A percentile compares a stretch with the other conserved stretches of the same genome.
These are phyloP conservation scores for Papilio aristodemus DNA, from an alignment of 1,140 invertebrate genomes.

Conservation along the genomic window DNA sequence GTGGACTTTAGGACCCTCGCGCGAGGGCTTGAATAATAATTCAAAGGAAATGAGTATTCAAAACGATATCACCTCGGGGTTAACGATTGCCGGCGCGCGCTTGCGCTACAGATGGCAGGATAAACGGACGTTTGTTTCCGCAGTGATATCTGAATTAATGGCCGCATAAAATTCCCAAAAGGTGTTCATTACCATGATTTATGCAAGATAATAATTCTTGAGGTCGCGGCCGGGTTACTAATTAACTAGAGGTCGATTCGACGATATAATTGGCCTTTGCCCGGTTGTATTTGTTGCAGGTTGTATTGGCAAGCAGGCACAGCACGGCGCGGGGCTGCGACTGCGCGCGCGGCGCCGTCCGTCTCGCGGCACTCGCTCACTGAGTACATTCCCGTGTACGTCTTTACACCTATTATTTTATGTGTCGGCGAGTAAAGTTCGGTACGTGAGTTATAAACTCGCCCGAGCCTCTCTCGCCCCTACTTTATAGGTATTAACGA, in stretches of 20 bases:
- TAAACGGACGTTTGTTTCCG: slow-evolving; percentile 79
- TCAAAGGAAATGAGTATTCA: slow-evolving; percentile 76
- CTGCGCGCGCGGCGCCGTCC: slow-evolving; percentile 55
- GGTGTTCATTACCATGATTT: slow-evolving; percentile 80
- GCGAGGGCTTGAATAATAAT: slow-evolving; percentile 74
- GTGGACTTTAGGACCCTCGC: slow-evolving; percentile 61
- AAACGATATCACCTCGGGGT: slow-evolving; percentile 80
- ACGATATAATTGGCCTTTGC: neutral
- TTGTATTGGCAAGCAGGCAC: neutral
- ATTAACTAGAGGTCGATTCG: slow-evolving; percentile 36
- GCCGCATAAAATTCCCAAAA: slow-evolving; percentile 75
- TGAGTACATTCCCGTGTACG: slow-evolving; percentile 80
- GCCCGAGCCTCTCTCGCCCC: slow-evolving; percentile 77
- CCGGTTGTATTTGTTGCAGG: neutral
- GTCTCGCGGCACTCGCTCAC: slow-evolving; percentile 70
- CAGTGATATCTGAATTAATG: slow-evolving; percentile 80
- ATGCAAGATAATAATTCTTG: slow-evolving; percentile 76
- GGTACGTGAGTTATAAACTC: slow-evolving; percentile 81
- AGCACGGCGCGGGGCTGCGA: neutral
- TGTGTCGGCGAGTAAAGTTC: slow-evolving; percentile 80
- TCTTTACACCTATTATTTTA: slow-evolving; percentile 81
- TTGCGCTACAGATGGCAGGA: slow-evolving; percentile 75
- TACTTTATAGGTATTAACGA: slow-evolving; percentile 81
- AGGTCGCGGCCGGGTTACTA: slow-evolving; percentile 49
- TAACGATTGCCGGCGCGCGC: slow-evolving; percentile 78